A percentile compares a stretch with the other conserved stretches of the same genome.
phyloP scores from a whole-genome alignment of 2,797 vertebrate species.

The Thaleichthys pacificus region DNA sequence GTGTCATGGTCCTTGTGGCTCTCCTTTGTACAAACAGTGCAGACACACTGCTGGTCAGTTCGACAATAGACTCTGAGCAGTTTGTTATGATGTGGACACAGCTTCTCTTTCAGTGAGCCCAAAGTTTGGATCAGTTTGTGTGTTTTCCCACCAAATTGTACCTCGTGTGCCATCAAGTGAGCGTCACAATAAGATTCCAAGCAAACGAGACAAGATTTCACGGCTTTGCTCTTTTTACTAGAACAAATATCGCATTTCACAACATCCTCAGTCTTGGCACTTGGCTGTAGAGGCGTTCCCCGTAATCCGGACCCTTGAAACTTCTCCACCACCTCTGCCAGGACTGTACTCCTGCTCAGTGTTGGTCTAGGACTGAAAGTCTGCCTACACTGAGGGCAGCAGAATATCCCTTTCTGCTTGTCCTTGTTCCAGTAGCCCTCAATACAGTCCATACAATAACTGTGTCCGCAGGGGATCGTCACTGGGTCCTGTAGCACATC shows the following conservation, averaged over 20 bases:
- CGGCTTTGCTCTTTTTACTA: constrained; percentile 22
- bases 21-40: background rate
- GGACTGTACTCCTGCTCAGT: constrained; percentile 71
- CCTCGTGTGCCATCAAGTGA: constrained; percentile 56
- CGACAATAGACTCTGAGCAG: constrained; percentile 6
- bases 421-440: constrained; percentile 72
- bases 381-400: constrained; percentile 76
- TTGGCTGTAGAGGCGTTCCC: background rate
- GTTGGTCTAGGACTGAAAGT: constrained; percentile 66
- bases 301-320: constrained; percentile 36
- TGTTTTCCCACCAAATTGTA: background rate
- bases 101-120: constrained; percentile 45
- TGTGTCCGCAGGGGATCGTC: constrained; percentile 77
- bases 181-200: constrained; percentile 47
- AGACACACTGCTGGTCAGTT: constrained; percentile 9
- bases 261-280: constrained; percentile 20
- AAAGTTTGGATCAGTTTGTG: constrained; percentile 48
- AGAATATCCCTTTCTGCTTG: constrained; percentile 63
- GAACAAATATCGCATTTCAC: constrained; percentile 74
- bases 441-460: constrained; percentile 74
- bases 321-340: constrained; percentile 70
- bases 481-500: constrained; percentile 72
- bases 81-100: constrained; percentile 32
- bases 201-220: constrained; percentile 57
- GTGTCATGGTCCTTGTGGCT: constrained; percentile 9